Evolutionary conservation across 2,797 vertebrate species (phyloP).

Genomic region (Numenius phaeopus): DNA sequence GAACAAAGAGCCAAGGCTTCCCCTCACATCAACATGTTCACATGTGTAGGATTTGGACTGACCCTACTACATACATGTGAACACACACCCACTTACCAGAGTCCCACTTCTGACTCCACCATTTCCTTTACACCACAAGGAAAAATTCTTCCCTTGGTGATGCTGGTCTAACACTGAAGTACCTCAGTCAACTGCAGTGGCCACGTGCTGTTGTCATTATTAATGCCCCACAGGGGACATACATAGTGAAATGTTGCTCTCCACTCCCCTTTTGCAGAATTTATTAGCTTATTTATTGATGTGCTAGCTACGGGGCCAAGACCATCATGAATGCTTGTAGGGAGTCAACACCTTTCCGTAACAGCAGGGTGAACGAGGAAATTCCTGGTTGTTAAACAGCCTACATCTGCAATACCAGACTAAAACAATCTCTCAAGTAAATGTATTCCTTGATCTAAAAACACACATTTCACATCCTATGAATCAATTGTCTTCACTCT

Average conservation of each 20-base stretch:
- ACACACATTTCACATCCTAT: not conserved
- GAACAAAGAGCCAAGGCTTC: not conserved
- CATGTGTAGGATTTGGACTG: not conserved
- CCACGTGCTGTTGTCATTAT: not conserved
- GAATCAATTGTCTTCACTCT: slow-evolving; percentile 58
- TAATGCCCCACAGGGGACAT: not conserved
- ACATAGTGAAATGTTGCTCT: not conserved
- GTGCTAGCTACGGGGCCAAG: not conserved
- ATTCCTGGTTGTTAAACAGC: slow-evolving; percentile 3
- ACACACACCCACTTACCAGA: not conserved
- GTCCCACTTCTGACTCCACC: not conserved
- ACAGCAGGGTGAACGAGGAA: not conserved
- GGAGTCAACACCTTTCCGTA: slow-evolving; percentile 19
- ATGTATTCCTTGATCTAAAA: slow-evolving; percentile 30
- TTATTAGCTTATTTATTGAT: slow-evolving; percentile 32
- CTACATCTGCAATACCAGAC: slow-evolving; percentile 11
- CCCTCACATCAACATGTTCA: accelerated
- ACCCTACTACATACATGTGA: not conserved
- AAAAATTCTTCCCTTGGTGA: not conserved
- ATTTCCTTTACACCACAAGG: not conserved
- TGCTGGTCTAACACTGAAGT: not conserved
- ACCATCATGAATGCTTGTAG: not conserved
- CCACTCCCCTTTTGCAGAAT: not conserved
- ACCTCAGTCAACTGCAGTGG: not conserved
- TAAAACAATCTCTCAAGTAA: slow-evolving; percentile 15